Percentiles rank a stretch among this genome's conserved stretches.
phyloP scores from a whole-genome alignment of 2,113 vertebrate genomes.

The Gymnorhina tibicen region DNA sequence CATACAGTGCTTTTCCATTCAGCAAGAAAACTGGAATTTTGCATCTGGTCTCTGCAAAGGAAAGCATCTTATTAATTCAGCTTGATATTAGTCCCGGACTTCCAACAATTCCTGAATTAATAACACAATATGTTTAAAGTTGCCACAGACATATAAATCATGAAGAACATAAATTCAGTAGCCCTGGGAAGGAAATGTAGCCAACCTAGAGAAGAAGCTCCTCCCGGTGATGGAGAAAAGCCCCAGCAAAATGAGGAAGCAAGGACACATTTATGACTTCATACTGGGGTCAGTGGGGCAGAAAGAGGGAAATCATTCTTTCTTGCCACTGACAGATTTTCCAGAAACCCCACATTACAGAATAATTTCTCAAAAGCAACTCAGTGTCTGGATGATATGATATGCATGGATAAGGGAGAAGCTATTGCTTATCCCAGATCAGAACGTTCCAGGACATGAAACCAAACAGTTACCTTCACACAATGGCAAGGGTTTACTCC shows the following conservation, averaged over 20 bases:
- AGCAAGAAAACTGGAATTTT: constrained; percentile 69
- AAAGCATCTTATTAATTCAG: constrained; percentile 9
- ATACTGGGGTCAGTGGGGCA: background rate
- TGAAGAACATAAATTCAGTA: background rate
- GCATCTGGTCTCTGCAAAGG: constrained; percentile 78
- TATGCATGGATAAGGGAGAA: background rate
- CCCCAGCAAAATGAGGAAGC: background rate
- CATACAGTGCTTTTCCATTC: constrained; percentile 80
- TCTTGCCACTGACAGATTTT: background rate
- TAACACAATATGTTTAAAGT: background rate
- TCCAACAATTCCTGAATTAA: background rate
- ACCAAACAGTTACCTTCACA: constrained; percentile 55
- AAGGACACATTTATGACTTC: background rate
- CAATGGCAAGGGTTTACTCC: constrained; percentile 61
- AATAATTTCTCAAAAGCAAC: background rate
- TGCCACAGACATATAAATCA: background rate
- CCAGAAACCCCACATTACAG: background rate
- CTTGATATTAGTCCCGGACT: background rate
- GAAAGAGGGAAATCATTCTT: background rate
- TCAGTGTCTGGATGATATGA: background rate
- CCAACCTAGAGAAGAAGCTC: background rate
- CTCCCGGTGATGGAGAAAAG: background rate
- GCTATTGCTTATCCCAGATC: background rate
- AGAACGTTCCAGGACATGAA: background rate
- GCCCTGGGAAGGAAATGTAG: background rate